Conservation (phyloP, 2,888 invertebrate species). For the Dicyrtoma fusca region DNA sequence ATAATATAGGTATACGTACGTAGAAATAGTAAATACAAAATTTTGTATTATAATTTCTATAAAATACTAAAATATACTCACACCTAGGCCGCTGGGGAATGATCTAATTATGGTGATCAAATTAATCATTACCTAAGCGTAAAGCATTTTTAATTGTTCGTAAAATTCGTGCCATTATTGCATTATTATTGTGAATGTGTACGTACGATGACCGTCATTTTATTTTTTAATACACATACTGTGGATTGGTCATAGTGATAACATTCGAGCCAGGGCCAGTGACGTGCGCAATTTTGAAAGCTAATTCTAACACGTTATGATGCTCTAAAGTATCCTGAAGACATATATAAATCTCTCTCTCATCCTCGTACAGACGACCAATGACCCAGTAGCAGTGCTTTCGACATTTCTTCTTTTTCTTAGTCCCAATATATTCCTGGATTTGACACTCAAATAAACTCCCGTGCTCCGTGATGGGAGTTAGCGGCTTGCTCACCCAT, state of each 20-base stretch:
- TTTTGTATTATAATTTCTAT: no score
- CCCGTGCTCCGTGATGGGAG: slow-evolving; percentile 53
- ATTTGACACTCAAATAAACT: slow-evolving; percentile 52
- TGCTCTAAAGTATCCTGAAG: slow-evolving; percentile 50
- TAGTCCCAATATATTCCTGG: slow-evolving; percentile 42
- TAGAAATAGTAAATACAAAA: no score
- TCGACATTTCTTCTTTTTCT: slow-evolving; percentile 48
- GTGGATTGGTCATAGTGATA: background rate
- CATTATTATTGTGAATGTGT: no score
- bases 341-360: slow-evolving; percentile 53
- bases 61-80: no score
- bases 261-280: slow-evolving; percentile 25
- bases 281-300: slow-evolving; percentile 53
- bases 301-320: slow-evolving; percentile 50
- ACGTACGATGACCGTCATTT: no score
- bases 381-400: slow-evolving; percentile 53
- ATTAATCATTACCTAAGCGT: no score
- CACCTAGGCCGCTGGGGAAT: no score
- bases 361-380: slow-evolving; percentile 52
- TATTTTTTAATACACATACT: background rate
- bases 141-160: no score
- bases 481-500: slow-evolving; percentile 52
- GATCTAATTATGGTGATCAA: no score
- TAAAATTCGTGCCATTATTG: no score
- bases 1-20: no score